These are phyloP conservation scores for Eristalis intricaria DNA, from an alignment of 2,888 invertebrate genomes.

Conservation along the genomic window DNA sequence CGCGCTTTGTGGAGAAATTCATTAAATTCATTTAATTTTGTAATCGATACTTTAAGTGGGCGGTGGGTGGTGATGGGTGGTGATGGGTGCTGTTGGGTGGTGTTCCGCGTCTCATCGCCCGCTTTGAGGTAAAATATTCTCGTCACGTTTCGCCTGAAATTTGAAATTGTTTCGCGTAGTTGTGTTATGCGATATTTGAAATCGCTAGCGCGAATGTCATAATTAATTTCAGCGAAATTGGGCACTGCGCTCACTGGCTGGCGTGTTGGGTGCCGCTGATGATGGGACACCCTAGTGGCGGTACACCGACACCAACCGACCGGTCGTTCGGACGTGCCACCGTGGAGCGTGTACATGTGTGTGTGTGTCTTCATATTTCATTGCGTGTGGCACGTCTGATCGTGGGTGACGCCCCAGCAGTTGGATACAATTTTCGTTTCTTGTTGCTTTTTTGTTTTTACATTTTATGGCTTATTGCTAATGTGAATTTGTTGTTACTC, in stretches of 20 bases:
- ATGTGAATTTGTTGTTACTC: not conserved
- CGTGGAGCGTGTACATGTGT: not conserved
- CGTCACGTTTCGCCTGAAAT: conserved; percentile 54
- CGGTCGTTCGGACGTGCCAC: conserved; percentile 2
- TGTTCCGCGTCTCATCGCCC: not conserved
- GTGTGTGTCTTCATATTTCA: conserved; percentile 35
- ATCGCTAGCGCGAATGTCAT: conserved; percentile 62
- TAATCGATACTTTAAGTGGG: conserved; percentile 29
- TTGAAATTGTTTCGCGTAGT: conserved; percentile 67
- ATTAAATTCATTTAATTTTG: conserved; percentile 50
- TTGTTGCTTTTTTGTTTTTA: conserved; percentile 4
- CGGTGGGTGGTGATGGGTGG: not conserved
- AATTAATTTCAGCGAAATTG: conserved; percentile 58
- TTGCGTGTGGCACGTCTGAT: conserved; percentile 44
- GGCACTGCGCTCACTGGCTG: conserved; percentile 25
- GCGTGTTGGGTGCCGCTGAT: not conserved
- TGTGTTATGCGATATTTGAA: conserved; percentile 63
- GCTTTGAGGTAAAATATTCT: conserved; percentile 17
- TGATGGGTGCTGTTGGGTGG: not conserved
- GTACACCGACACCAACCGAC: not conserved
- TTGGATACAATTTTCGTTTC: conserved; percentile 21
- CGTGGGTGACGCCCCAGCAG: conserved; percentile 19
- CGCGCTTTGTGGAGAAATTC: conserved; percentile 12
- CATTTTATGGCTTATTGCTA: conserved; percentile 1
- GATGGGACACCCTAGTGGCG: not conserved